Base-by-base conservation (phyloP, 2,888 invertebrate species). In the Drosophila rubida region DNA sequence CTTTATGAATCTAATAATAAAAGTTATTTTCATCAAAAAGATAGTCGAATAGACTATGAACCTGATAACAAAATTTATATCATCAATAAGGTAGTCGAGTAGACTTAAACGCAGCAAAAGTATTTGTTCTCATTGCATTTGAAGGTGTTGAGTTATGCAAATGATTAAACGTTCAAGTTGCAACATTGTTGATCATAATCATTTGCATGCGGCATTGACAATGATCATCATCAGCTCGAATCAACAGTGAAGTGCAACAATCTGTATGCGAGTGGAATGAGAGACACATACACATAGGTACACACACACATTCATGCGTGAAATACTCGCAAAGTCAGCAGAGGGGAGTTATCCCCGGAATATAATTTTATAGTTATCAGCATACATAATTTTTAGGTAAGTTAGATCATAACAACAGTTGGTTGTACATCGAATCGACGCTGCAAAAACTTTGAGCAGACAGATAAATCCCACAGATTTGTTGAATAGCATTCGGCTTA, bases 151-250 rank as follows among this genome's bases (percentile, higher is more conserved):
- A 14, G 35, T 50, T 23, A 25, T 69, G 44, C 27, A 57, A 35
- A 51, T 66, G 16, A 69, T 51, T 32, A 42, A 9, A 32, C 46
- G 50, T 25, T 22, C 23, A 25, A 23, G 23, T 44, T 55, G 23
- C 30, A 49, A 27, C 37, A 51, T 30, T 25, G 46, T 14, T 37
- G 9, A 32, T 25, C n/a, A 59, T 59, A 14, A 14, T 14, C 44
- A 46, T 54, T 54, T 11, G 9, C 42, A 37, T 19, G 16, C 45
- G 51, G 59, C 71, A 65, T 65, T 70, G 55, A 37, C 48, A 51
- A 45, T 59, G 66, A 46, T 55, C 35, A 51, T 51, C n/a, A 65
- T 41, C n/a, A 50, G 16, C 3, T 27, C 19, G 13, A 37, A 37
- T 14, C 14, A 14, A 14, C 11, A 16, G 14, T 49, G 14, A 57